Evolutionary conservation across 2,888 invertebrate genomes (phyloP).

Genomic region (Dasysyrphus tricinctus): DNA sequence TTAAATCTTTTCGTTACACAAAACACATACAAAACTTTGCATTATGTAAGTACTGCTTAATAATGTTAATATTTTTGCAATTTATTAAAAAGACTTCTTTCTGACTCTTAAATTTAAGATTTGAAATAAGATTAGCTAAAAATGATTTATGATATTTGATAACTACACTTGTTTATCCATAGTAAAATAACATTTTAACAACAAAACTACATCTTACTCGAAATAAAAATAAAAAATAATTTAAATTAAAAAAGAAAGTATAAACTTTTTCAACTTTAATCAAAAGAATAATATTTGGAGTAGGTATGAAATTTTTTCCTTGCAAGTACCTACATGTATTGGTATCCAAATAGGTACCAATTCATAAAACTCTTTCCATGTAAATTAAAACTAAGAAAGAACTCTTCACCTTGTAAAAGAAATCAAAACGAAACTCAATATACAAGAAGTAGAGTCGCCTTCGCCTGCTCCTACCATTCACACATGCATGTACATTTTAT

Average conservation of each 20-base stretch:
- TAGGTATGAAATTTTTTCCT: not conserved
- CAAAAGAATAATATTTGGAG: constrained; percentile 7
- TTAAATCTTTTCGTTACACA: no score
- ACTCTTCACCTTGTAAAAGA: constrained; percentile 36
- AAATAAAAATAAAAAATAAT: no score
- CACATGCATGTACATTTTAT: constrained; percentile 21
- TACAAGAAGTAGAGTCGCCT: constrained; percentile 16
- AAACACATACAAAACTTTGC: no score
- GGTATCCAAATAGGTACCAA: not conserved
- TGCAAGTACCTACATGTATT: constrained; percentile 18
- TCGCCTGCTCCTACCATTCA: not conserved
- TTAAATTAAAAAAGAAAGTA: not conserved
- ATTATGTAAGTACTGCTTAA: no score
- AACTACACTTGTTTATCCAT: no score
- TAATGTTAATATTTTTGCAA: no score
- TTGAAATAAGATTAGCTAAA: no score
- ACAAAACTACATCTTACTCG: no score
- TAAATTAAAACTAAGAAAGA: constrained; percentile 12
- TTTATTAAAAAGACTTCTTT: no score
- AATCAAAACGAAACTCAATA: constrained; percentile 34
- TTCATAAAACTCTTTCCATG: constrained; percentile 18
- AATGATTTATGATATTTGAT: no score
- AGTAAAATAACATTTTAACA: no score
- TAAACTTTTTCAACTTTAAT: not conserved
- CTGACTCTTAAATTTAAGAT: no score